Evolutionary conservation across 2,888 invertebrate genomes (phyloP).

Genomic region (Plagodis dolabraria): DNA sequence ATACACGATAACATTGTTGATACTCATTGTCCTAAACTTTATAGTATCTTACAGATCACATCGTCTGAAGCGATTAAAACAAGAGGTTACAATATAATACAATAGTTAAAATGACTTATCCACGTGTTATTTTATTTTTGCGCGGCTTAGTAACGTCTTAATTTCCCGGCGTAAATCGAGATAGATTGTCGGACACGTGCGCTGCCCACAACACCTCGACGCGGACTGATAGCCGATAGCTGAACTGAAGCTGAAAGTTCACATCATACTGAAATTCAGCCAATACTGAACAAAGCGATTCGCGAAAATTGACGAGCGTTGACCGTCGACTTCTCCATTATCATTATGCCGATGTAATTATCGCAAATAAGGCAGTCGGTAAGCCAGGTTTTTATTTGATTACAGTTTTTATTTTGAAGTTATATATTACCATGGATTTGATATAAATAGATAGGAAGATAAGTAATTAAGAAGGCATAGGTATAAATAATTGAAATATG

Average conservation of each 20-base stretch:
- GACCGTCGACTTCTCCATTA: slow-evolving; percentile 27
- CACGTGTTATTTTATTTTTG: not conserved
- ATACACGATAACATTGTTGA: slow-evolving; percentile 19
- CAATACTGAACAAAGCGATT: not conserved
- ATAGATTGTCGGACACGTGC: slow-evolving; percentile 13
- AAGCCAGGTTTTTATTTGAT: not conserved
- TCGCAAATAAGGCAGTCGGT: slow-evolving; percentile 10
- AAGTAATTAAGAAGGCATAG: too few relatives aligned
- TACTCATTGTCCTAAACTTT: slow-evolving; percentile 20
- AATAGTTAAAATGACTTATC: slow-evolving; percentile 1
- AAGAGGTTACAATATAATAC: not conserved
- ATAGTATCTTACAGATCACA: slow-evolving; percentile 3
- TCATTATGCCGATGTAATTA: slow-evolving; percentile 17
- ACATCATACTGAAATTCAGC: slow-evolving; percentile 10
- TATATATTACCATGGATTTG: too few relatives aligned
- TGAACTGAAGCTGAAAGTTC: slow-evolving; percentile 6
- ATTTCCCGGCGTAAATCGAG: slow-evolving; percentile 6
- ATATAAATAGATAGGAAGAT: too few relatives aligned
- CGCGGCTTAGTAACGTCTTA: not conserved
- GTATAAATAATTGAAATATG: too few relatives aligned
- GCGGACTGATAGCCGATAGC: slow-evolving; percentile 13
- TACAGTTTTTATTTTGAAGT: not conserved
- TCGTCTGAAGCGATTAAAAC: slow-evolving; percentile 1
- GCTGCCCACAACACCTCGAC: slow-evolving; percentile 2
- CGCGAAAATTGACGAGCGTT: slow-evolving; percentile 6